A percentile compares a stretch with the other conserved stretches of the same genome.
phyloP scores from a whole-genome alignment of 2,888 invertebrate genomes.

The Orthosia incerta region DNA sequence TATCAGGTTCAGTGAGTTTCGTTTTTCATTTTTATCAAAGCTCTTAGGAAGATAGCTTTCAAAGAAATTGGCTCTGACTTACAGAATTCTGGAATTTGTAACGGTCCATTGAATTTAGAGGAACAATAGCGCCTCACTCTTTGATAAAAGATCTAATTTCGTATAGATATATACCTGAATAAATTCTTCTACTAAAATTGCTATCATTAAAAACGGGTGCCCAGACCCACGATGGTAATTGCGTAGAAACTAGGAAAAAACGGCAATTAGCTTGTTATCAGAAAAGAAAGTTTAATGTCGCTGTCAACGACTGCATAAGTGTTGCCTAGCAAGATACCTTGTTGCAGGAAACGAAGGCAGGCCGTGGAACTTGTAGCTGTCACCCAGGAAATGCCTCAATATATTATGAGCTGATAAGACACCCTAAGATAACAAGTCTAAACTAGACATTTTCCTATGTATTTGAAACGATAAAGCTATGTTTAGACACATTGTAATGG shows the following conservation, averaged over 20 bases:
- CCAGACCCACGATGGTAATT: constrained; percentile 27
- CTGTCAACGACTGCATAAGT: constrained; percentile 68
- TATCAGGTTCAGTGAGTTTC: constrained; percentile 24
- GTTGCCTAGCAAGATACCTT: constrained; percentile 66
- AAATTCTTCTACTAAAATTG: constrained; percentile 25
- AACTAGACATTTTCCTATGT: constrained; percentile 47
- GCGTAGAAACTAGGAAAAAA: constrained; percentile 66
- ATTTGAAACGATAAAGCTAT: constrained; percentile 54
- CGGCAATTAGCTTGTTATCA: constrained; percentile 68
- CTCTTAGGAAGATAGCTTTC: constrained; percentile 62
- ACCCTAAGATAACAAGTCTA: constrained; percentile 39
- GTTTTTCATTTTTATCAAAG: constrained; percentile 31
- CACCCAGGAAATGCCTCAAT: constrained; percentile 71
- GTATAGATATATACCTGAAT: neutral
- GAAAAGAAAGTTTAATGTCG: constrained; percentile 76
- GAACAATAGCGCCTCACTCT: constrained; percentile 74
- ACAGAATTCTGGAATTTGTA: constrained; percentile 74
- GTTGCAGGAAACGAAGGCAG: constrained; percentile 77
- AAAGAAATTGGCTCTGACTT: constrained; percentile 75
- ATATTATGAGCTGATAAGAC: constrained; percentile 75
- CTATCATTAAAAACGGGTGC: constrained; percentile 40
- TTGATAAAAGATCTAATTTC: constrained; percentile 43
- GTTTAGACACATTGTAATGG: constrained; percentile 54
- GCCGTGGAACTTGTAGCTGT: constrained; percentile 74
- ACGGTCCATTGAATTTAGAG: constrained; percentile 73